Evolutionary conservation across 1,140 invertebrate species (phyloP).

Genomic region (Brachionus rotundiformis): DNA sequence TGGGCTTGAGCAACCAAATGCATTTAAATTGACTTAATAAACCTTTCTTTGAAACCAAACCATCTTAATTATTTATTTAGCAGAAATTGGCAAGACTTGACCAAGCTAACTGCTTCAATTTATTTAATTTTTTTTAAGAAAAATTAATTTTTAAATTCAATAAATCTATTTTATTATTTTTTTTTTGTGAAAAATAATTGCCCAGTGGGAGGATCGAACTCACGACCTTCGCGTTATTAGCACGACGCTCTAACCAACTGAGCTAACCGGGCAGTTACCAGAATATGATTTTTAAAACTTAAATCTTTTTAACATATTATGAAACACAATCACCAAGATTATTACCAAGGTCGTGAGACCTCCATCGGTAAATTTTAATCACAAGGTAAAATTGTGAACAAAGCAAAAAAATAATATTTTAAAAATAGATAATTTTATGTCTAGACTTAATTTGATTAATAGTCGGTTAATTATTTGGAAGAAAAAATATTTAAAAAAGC

Average conservation of each 20-base stretch:
- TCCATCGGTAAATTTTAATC: too few relatives aligned
- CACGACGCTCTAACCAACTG: neutral
- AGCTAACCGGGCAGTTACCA: neutral
- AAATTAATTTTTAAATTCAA: too few relatives aligned
- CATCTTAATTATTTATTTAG: too few relatives aligned
- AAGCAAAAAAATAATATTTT: neutral
- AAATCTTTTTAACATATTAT: too few relatives aligned
- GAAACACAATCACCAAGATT: neutral
- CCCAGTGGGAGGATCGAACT: neutral
- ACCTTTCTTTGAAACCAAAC: too few relatives aligned
- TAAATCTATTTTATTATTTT: too few relatives aligned
- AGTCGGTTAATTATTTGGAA: neutral
- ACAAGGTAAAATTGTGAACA: neutral
- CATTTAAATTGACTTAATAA: too few relatives aligned
- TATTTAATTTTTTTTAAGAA: neutral
- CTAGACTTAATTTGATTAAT: constrained; percentile 10
- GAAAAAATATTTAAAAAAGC: neutral
- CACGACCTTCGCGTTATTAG: neutral
- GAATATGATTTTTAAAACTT: too few relatives aligned
- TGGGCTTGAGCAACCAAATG: too few relatives aligned
- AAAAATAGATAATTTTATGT: neutral
- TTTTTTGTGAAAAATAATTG: neutral
- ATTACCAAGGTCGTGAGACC: neutral
- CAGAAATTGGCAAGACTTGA: too few relatives aligned
- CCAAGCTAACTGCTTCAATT: too few relatives aligned